These are phyloP conservation scores for Oscheius sp. DNA, from an alignment of 2,888 invertebrate species.

Conservation along the genomic window DNA sequence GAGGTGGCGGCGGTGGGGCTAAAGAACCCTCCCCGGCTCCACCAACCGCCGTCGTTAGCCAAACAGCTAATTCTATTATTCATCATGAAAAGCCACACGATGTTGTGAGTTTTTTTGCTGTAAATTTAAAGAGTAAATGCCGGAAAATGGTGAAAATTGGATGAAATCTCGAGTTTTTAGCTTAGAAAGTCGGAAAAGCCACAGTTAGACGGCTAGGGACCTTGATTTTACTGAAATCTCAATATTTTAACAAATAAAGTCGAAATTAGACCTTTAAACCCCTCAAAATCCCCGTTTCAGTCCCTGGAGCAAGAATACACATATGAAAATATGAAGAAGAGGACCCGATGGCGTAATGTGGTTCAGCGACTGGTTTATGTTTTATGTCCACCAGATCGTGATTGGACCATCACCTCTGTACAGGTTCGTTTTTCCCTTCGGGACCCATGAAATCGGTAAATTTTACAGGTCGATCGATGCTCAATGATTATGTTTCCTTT, in stretches of 20 bases:
- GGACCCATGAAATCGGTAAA: neutral
- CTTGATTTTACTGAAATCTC: no score
- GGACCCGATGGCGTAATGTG: slow-evolving; percentile 40
- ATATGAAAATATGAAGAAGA: slow-evolving; percentile 48
- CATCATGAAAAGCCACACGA: slow-evolving; percentile 31
- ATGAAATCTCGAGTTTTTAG: no score
- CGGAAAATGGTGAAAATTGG: no score
- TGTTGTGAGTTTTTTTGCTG: neutral
- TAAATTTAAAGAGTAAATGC: neutral
- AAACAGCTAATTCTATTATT: slow-evolving; percentile 33
- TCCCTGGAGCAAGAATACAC: slow-evolving; percentile 36
- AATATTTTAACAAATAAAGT: no score
- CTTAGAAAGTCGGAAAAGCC: no score
- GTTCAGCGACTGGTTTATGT: slow-evolving; percentile 48
- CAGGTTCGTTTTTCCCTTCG: slow-evolving; percentile 54
- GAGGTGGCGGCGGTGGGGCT: slow-evolving; percentile 24
- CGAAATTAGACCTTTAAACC: no score
- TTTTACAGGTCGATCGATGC: slow-evolving; percentile 68
- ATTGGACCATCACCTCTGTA: slow-evolving; percentile 72
- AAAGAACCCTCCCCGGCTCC: slow-evolving; percentile 3
- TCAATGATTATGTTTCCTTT: slow-evolving; percentile 72
- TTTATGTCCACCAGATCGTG: slow-evolving; percentile 64
- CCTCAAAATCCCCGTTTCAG: neutral
- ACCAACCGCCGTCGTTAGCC: slow-evolving; percentile 19
- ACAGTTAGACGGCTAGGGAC: no score